A percentile compares a stretch with the other conserved stretches of the same genome.
Conservation (phyloP, 2,113 vertebrate species). For the Uria lomvia region DNA sequence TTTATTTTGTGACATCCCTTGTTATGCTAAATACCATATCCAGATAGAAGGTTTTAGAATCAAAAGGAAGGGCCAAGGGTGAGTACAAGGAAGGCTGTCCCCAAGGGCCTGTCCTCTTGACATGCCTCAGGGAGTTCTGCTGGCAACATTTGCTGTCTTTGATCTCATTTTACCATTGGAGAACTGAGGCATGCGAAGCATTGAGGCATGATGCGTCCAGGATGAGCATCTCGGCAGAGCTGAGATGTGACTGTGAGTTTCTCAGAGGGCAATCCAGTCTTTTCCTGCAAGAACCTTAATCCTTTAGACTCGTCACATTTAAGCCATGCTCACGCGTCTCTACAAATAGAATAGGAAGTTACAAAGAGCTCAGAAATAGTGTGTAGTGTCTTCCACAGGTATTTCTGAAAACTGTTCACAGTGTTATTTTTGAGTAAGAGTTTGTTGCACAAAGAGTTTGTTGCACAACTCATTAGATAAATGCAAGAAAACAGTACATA, state of each 20-base stretch:
- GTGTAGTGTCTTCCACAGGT: not conserved
- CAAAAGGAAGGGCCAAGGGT: not conserved
- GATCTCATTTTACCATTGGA: not conserved
- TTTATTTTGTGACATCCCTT: not conserved
- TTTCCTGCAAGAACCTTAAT: not conserved
- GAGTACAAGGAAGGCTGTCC: not conserved
- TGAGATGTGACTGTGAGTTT: not conserved
- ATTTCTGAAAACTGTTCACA: not conserved
- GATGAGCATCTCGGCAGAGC: not conserved
- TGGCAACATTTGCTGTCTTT: not conserved
- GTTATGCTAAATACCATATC: not conserved
- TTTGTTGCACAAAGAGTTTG: not conserved
- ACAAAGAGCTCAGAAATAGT: not conserved
- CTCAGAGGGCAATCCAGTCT: not conserved
- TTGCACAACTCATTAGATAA: not conserved
- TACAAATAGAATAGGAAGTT: not conserved
- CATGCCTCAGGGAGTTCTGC: not conserved
- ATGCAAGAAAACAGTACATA: not conserved
- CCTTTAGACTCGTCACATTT: not conserved
- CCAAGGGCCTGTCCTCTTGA: not conserved
- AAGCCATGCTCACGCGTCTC: not conserved
- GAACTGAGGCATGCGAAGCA: not conserved
- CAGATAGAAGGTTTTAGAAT: not conserved
- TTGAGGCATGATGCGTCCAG: not conserved
- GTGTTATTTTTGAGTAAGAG: not conserved